Conservation (phyloP, 2,113 vertebrate species). For the Pseudopodoces humilis region DNA sequence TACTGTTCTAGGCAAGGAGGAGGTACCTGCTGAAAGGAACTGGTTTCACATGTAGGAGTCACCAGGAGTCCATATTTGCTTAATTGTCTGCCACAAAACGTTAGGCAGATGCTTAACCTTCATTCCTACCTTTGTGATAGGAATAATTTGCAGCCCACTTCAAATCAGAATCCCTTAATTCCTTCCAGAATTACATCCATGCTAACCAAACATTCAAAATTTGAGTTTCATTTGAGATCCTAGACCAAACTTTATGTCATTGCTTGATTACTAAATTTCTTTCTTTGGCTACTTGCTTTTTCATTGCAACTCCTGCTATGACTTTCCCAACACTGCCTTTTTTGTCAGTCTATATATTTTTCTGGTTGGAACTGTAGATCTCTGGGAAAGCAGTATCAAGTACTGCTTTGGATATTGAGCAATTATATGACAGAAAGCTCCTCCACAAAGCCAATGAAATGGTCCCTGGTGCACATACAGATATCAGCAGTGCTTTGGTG, state of each 20-base stretch:
- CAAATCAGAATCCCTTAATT: neutral
- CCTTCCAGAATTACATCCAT: neutral
- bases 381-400: neutral
- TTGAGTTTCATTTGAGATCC: neutral
- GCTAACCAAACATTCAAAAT: neutral
- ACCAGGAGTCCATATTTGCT: neutral
- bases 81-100: neutral
- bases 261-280: neutral
- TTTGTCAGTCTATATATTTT: conserved; percentile 12
- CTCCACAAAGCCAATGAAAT: neutral
- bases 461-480: conserved; percentile 11
- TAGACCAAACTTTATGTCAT: neutral
- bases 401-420: conserved; percentile 44
- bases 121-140: neutral
- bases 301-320: neutral
- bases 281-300: neutral
- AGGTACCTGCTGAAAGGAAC: neutral
- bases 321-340: neutral
- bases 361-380: neutral
- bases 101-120: neutral
- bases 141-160: neutral
- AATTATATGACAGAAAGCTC: conserved; percentile 23
- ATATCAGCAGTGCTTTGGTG: conserved; percentile 25
- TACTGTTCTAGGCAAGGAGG: neutral
- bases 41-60: neutral